Base-by-base conservation (phyloP, 2,113 vertebrate genomes). In the Scopus umbretta region DNA sequence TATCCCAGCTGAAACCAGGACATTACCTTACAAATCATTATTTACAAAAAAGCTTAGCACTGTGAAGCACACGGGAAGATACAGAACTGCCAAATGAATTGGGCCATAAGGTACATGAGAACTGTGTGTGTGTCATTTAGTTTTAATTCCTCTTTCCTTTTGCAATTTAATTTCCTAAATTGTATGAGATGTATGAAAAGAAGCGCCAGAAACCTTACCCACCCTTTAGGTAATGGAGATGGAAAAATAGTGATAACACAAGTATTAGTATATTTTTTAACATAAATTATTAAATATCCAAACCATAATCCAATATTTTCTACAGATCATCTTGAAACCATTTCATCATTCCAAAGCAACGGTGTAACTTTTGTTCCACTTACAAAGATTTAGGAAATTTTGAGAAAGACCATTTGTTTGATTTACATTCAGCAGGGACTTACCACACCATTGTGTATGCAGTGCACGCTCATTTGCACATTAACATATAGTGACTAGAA, bases 311-410 rank as follows among this genome's bases (percentile, higher is more conserved):
- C 70, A 47, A 3, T 19, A 22, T 75, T 91, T 92, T 68, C 93
- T 80, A 45, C 53, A 45, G 38, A 82, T 81, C 73, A 52, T 59
- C 86, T 68, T 92, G 86, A 95, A 95, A 63, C 43, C 43, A 72
- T 92, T 95, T 95, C 68, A 58, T 29, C 75, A 42, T 87, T 63
- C 68, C 84, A 79, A 67, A 84, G 61, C 32, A 63, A 80, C 83
- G 61, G 78, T 91, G 70, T 53, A 74, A 91, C 56, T 87, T 71
- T 86, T 55, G n/a, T 84, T 94, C 86, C 55, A 47, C 52, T 95
- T 74, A 42, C 5, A 66, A 42, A 85, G 38, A 74, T 59, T 50
- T 38, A 86, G 75, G 91, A 78, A 83, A 71, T 78, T 59, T 26
- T 71, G 56, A 75, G 74, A 26, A 66, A 71, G 75, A 73, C 4